Percentiles rank a stretch among this genome's conserved stretches.
These are phyloP conservation scores for Montipora capitata DNA, from an alignment of 92 coral and sea anemone species.

Conservation along the genomic window DNA sequence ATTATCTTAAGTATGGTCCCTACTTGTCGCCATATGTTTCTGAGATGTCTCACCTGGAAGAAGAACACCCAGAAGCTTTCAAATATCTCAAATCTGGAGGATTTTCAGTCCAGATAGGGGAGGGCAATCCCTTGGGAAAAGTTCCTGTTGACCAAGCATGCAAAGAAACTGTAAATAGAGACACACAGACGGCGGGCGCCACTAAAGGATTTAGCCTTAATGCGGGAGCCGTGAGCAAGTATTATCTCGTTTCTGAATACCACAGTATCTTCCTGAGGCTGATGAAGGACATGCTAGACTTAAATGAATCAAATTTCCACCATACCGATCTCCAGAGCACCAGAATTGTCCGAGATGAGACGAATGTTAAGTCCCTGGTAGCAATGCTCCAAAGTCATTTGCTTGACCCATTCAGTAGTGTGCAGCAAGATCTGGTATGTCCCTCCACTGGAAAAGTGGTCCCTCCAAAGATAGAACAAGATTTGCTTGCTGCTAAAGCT, in stretches of 20 bases:
- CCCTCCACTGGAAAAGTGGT: conserved; percentile 66
- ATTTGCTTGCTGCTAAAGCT: conserved; percentile 51
- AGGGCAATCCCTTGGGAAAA: conserved; percentile 45
- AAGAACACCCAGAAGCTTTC: too few relatives aligned
- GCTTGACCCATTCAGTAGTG: conserved; percentile 23
- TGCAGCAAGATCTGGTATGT: conserved; percentile 53
- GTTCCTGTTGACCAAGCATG: conserved; percentile 62
- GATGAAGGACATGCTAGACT: conserved; percentile 49
- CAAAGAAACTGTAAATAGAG: conserved; percentile 70
- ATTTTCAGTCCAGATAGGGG: conserved; percentile 64
- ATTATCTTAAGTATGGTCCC: too few relatives aligned
- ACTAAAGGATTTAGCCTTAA: conserved; percentile 71
- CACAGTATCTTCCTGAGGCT: conserved; percentile 55
- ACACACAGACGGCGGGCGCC: conserved; percentile 72
- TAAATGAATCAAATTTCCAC: conserved; percentile 4
- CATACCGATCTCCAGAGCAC: conserved; percentile 57
- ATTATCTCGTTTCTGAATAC: conserved; percentile 58
- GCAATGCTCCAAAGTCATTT: conserved; percentile 44
- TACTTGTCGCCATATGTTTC: not conserved
- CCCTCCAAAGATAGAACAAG: conserved; percentile 39
- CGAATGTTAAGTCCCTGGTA: conserved; percentile 34
- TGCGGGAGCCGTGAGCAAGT: conserved; percentile 61
- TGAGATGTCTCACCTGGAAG: not conserved
- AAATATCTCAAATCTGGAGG: not conserved
- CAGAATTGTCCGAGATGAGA: conserved; percentile 59